These are phyloP conservation scores for Drosophila seguyi DNA, from an alignment of 1,140 invertebrate species.

Conservation along the genomic window DNA sequence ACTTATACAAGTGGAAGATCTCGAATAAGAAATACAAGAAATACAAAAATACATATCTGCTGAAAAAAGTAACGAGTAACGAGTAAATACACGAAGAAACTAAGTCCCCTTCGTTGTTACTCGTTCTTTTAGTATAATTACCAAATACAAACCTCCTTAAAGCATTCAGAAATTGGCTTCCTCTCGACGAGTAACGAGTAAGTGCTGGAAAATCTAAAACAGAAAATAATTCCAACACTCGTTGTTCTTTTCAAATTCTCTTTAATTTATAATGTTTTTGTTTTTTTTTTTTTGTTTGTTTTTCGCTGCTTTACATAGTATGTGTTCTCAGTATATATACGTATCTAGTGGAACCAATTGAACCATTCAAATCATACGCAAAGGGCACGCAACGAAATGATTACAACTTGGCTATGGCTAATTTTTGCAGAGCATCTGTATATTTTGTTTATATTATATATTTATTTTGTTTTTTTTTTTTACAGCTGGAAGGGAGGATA, in stretches of 20 bases:
- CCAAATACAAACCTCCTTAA: neutral
- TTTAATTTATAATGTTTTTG: slow-evolving; percentile 55
- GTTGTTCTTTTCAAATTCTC: slow-evolving; percentile 48
- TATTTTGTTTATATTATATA: neutral
- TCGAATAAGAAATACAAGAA: no score
- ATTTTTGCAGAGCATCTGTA: slow-evolving; percentile 29
- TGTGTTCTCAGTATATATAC: slow-evolving; percentile 54
- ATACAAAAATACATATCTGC: no score
- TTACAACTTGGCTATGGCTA: slow-evolving; percentile 46
- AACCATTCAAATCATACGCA: slow-evolving; percentile 55
- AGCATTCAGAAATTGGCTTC: no score
- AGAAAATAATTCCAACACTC: neutral
- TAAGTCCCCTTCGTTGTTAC: no score
- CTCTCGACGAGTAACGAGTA: neutral
- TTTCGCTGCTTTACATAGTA: slow-evolving; percentile 50
- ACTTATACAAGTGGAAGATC: no score
- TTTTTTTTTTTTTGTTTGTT: slow-evolving; percentile 18
- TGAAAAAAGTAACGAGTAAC: no score
- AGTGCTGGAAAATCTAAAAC: neutral
- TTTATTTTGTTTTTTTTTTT: neutral
- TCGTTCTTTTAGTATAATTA: neutral
- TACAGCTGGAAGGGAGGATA: slow-evolving; percentile 36
- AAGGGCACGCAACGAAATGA: slow-evolving; percentile 51
- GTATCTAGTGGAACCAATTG: slow-evolving; percentile 53
- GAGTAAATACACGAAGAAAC: no score